phyloP scores from a whole-genome alignment of 2,113 vertebrate genomes.

The Garra rufa region DNA sequence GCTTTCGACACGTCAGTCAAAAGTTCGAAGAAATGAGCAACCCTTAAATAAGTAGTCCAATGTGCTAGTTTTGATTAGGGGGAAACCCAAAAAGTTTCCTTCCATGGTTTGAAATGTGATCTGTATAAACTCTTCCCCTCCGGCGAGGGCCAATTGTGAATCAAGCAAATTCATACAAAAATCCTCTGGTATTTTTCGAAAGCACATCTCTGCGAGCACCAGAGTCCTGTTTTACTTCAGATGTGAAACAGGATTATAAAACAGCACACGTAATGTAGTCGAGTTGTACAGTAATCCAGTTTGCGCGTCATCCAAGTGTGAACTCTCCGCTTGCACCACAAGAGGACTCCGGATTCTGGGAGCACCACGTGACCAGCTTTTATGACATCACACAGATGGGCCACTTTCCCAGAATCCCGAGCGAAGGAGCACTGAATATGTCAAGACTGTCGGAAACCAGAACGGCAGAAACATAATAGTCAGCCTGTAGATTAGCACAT shows the following conservation, averaged over 20 bases:
- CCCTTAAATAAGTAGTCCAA: slow-evolving; percentile 10
- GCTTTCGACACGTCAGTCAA: background rate
- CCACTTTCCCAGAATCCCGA: slow-evolving; percentile 61
- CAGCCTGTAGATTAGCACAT: slow-evolving; percentile 1
- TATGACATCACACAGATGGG: slow-evolving; percentile 53
- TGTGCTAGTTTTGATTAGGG: background rate
- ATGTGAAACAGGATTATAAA: slow-evolving; percentile 40
- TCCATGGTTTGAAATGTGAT: background rate
- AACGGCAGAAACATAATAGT: background rate
- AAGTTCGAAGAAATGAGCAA: background rate
- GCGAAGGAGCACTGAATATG: slow-evolving; percentile 23
- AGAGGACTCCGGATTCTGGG: slow-evolving; percentile 52
- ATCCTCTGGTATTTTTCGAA: background rate
- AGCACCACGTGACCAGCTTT: slow-evolving; percentile 60
- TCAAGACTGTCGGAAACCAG: slow-evolving; percentile 4
- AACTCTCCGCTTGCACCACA: slow-evolving; percentile 31
- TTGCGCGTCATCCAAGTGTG: slow-evolving; percentile 20
- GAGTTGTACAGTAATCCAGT: slow-evolving; percentile 53
- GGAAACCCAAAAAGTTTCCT: background rate
- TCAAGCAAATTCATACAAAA: slow-evolving; percentile 24
- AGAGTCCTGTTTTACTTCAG: slow-evolving; percentile 40
- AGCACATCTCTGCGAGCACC: slow-evolving; percentile 51
- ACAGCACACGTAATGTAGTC: slow-evolving; percentile 26
- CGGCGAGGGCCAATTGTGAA: background rate
- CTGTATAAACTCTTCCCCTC: slow-evolving; percentile 21